Evolutionary conservation across 2,113 vertebrate species (phyloP).

Genomic region (Peucedramus taeniatus): DNA sequence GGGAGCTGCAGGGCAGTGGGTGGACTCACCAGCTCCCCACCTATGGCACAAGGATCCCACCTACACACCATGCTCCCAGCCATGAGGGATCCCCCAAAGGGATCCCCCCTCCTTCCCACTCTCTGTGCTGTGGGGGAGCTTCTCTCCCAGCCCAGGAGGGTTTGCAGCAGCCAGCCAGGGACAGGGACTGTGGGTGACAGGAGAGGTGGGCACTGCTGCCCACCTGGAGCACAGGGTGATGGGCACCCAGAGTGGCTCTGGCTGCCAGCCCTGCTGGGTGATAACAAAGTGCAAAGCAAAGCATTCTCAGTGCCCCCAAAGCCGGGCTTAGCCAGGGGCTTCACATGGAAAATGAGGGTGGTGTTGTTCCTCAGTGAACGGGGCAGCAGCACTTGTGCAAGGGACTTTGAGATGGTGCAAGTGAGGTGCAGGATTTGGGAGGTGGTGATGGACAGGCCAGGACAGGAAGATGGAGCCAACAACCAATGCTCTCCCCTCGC

Average conservation of each 20-base stretch:
- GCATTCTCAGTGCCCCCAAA: neutral
- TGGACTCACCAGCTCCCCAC: neutral
- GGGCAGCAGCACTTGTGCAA: neutral
- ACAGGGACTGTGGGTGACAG: neutral
- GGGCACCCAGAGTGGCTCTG: neutral
- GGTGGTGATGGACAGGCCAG: neutral
- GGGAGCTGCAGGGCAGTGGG: neutral
- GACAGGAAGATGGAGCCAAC: neutral
- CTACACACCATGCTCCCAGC: accelerated
- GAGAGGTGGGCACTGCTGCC: neutral
- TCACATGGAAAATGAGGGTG: neutral
- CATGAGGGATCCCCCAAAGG: neutral
- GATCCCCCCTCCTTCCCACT: neutral
- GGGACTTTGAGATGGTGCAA: neutral
- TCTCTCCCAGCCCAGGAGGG: neutral
- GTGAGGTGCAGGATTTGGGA: neutral
- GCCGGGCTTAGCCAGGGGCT: neutral
- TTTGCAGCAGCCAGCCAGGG: neutral
- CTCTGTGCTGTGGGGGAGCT: neutral
- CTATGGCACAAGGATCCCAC: neutral
- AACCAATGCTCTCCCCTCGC: neutral
- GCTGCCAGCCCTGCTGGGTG: neutral
- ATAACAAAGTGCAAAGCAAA: conserved; percentile 17
- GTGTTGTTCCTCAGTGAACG: accelerated
- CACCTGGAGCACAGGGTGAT: neutral